These are phyloP conservation scores for Saxicola maurus DNA, from an alignment of 2,797 vertebrate genomes.

Conservation along the genomic window DNA sequence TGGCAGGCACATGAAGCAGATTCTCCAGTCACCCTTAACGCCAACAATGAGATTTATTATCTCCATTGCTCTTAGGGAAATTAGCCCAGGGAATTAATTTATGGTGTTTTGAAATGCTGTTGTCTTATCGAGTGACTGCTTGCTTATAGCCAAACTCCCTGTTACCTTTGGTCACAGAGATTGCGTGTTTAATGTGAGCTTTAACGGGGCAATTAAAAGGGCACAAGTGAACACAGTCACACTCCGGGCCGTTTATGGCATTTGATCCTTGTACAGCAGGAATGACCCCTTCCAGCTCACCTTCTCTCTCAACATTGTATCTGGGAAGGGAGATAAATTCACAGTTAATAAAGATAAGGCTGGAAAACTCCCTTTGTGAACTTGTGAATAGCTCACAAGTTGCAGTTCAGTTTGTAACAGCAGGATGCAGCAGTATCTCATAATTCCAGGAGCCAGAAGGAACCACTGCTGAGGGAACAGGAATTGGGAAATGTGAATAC, in stretches of 20 bases:
- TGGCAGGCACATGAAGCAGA: background rate
- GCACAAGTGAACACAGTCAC: constrained; percentile 50
- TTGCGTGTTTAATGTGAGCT: constrained; percentile 57
- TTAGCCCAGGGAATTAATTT: constrained; percentile 66
- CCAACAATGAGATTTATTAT: constrained; percentile 59
- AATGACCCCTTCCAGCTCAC: constrained; percentile 54
- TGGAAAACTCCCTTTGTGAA: constrained; percentile 32
- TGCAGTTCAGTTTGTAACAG: constrained; percentile 33
- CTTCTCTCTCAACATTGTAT: constrained; percentile 62
- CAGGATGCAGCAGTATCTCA: background rate
- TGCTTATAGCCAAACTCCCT: constrained; percentile 59
- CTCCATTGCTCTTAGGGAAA: constrained; percentile 37
- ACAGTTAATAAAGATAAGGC: constrained; percentile 82
- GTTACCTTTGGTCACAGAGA: constrained; percentile 74
- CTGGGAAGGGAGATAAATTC: constrained; percentile 73
- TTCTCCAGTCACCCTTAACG: constrained; percentile 35
- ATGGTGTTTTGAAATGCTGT: constrained; percentile 68
- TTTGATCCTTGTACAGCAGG: constrained; percentile 63
- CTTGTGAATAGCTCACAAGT: background rate
- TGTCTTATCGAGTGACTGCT: constrained; percentile 62
- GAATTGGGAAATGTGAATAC: background rate
- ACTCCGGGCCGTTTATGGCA: constrained; percentile 60
- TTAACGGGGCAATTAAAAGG: constrained; percentile 44
- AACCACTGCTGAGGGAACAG: background rate
- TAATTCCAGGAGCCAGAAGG: background rate